phyloP scores from a whole-genome alignment of 2,888 invertebrate genomes.

The Erynnis tages region DNA sequence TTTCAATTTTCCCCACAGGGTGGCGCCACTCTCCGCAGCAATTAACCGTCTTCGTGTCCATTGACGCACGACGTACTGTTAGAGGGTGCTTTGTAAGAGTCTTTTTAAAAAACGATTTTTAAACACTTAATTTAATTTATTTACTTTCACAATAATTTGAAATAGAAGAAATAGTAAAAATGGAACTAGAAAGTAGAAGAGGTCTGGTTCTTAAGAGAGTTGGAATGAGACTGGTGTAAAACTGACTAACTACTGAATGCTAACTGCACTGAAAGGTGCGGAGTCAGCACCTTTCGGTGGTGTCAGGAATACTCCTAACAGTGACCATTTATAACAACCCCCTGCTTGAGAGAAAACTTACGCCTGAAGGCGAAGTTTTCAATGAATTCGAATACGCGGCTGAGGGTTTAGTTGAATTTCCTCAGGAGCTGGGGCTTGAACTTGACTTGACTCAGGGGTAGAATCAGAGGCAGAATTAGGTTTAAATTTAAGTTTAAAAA shows the following conservation, averaged over 20 bases:
- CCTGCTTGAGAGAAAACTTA: conserved; percentile 10
- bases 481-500: background rate
- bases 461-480: background rate
- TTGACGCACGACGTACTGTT: conserved; percentile 13
- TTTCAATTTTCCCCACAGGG: conserved; percentile 23
- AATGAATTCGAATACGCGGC: background rate
- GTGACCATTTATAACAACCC: background rate
- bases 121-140: background rate
- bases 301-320: background rate
- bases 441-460: no score
- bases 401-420: background rate
- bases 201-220: no score
- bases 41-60: conserved; percentile 11
- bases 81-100: background rate
- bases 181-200: no score
- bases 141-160: no score
- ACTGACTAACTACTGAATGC: no score
- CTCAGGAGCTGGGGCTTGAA: background rate
- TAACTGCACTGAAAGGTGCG: no score
- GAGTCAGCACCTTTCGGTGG: background rate
- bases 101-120: background rate
- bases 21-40: conserved; percentile 25
- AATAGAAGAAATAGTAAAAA: no score
- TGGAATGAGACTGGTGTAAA: no score
- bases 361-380: conserved; percentile 9